Percentiles rank a stretch among this genome's conserved stretches.
These are phyloP conservation scores for Zoroaster sp. DNA, from an alignment of 53 echinoderm and acorn worm genomes.

Conservation along the genomic window DNA sequence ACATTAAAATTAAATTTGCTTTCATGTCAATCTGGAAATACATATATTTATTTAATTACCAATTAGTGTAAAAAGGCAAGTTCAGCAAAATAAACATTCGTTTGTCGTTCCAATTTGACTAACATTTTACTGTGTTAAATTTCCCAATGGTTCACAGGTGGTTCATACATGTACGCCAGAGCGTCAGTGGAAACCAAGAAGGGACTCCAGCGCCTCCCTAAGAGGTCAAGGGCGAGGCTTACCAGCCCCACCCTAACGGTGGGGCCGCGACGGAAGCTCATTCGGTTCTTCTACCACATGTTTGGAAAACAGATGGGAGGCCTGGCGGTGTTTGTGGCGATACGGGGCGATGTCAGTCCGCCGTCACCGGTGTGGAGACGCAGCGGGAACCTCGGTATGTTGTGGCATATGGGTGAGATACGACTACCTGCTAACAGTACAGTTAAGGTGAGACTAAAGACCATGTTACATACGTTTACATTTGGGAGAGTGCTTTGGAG, in stretches of 20 bases:
- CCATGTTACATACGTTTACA: too few species aligned
- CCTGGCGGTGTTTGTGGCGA: slow-evolving; percentile 75
- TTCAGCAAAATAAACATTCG: too few species aligned
- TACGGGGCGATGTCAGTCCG: slow-evolving; percentile 55
- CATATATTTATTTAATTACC: too few species aligned
- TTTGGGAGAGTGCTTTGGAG: too few species aligned
- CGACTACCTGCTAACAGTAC: slow-evolving; percentile 73
- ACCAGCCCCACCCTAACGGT: slow-evolving; percentile 73
- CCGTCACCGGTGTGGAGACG: slow-evolving; percentile 75
- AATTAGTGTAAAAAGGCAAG: too few species aligned
- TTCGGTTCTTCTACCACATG: slow-evolving; percentile 88
- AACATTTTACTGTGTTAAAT: background rate
- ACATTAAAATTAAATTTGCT: too few species aligned
- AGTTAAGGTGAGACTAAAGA: slow-evolving; percentile 60
- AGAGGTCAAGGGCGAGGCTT: slow-evolving; percentile 65
- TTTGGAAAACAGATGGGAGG: slow-evolving; percentile 77
- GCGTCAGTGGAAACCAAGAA: slow-evolving; percentile 12
- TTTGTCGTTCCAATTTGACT: background rate
- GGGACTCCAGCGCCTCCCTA: slow-evolving; percentile 32
- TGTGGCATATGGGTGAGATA: slow-evolving; percentile 87
- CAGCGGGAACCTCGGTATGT: slow-evolving; percentile 61
- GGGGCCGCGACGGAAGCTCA: slow-evolving; percentile 49
- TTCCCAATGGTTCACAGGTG: slow-evolving; percentile 35
- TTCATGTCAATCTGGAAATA: too few species aligned
- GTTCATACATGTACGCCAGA: slow-evolving; percentile 76